phyloP scores from a whole-genome alignment of 2,888 invertebrate species.

The Acanthosoma haemorrhoidale region DNA sequence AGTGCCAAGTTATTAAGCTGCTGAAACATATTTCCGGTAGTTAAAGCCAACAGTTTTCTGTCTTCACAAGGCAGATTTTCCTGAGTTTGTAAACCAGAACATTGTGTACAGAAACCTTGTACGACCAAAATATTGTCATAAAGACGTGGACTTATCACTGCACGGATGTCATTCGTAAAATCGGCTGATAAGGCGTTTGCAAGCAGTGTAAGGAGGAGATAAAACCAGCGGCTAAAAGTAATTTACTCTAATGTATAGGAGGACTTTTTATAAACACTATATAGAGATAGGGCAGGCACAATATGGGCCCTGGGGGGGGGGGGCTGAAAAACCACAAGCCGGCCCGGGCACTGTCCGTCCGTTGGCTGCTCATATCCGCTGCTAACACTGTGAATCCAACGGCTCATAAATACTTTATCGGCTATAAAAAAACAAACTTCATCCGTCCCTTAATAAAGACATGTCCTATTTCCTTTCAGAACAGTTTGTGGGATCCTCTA shows the following conservation, averaged over 20 bases:
- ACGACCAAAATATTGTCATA: too few species aligned
- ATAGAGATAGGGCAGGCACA: slow-evolving; percentile 1
- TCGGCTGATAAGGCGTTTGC: not conserved
- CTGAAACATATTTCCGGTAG: too few species aligned
- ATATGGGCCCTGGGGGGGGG: not conserved
- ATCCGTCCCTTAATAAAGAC: not conserved
- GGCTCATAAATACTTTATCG: slow-evolving; percentile 8
- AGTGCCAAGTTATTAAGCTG: too few species aligned
- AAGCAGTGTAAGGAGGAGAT: not conserved
- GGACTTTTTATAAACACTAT: not conserved
- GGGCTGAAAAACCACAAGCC: not conserved
- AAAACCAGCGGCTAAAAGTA: not conserved
- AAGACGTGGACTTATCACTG: too few species aligned
- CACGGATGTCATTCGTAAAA: too few species aligned
- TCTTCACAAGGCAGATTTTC: too few species aligned
- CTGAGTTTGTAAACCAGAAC: too few species aligned
- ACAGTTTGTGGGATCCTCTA: not conserved
- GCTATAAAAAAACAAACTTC: slow-evolving; percentile 1
- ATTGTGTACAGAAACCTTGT: too few species aligned
- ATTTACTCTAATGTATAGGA: not conserved
- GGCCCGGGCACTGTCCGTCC: not conserved
- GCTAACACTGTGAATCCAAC: not conserved
- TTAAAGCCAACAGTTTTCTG: too few species aligned
- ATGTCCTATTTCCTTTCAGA: not conserved
- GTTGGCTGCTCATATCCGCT: not conserved